phyloP scores from a whole-genome alignment of 2,113 vertebrate species.

The Datnioides undecimradiatus region DNA sequence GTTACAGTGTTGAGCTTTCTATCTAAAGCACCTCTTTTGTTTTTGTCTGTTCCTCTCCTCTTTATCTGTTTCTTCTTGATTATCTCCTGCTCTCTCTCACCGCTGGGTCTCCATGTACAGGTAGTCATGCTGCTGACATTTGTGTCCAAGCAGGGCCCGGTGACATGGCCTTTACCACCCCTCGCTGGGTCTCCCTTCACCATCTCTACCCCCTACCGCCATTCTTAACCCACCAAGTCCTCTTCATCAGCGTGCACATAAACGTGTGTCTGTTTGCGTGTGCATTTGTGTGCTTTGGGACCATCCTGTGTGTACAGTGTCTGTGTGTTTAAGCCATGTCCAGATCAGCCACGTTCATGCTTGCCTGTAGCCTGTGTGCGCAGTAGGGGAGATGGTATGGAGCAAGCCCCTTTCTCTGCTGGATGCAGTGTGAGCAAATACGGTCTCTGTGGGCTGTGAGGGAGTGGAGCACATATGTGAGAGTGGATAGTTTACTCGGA shows the following conservation, averaged over 20 bases:
- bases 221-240: slow-evolving; percentile 65
- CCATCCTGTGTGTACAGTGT: slow-evolving; percentile 55
- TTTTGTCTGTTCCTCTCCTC: slow-evolving; percentile 8
- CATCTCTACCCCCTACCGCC: slow-evolving; percentile 61
- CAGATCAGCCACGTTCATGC: slow-evolving; percentile 50
- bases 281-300: slow-evolving; percentile 45
- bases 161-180: slow-evolving; percentile 78
- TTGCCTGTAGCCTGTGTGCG: slow-evolving; percentile 63
- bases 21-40: background rate
- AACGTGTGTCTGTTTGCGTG: slow-evolving; percentile 45
- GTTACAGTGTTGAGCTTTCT: background rate
- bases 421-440: slow-evolving; percentile 60
- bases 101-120: slow-evolving; percentile 60
- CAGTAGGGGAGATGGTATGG: slow-evolving; percentile 57
- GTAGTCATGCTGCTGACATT: slow-evolving; percentile 76
- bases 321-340: slow-evolving; percentile 69
- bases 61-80: slow-evolving; percentile 52
- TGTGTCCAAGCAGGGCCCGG: slow-evolving; percentile 66
- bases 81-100: slow-evolving; percentile 50
- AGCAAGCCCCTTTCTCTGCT: slow-evolving; percentile 54
- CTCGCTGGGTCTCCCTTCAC: slow-evolving; percentile 65
- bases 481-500: slow-evolving; percentile 3
- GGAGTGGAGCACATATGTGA: background rate
- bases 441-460: slow-evolving; percentile 13
- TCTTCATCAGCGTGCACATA: slow-evolving; percentile 53